phyloP scores from a whole-genome alignment of 2,797 vertebrate species.

The Sarcophilus harrisii region DNA sequence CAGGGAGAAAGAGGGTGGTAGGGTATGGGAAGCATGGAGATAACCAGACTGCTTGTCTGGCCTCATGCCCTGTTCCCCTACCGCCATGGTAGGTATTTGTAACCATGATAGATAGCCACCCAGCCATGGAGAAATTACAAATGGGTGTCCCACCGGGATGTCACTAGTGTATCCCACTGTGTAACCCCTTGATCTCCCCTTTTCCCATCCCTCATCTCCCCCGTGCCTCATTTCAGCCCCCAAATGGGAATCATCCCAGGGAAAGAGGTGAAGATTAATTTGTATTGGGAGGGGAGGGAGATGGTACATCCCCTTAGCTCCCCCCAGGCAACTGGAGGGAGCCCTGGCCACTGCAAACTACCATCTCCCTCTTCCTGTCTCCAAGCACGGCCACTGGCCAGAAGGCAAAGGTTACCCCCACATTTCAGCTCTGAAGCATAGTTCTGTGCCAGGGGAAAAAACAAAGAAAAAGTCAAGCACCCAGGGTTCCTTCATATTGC shows the following conservation, averaged over 20 bases:
- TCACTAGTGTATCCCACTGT: background rate
- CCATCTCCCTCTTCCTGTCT: background rate
- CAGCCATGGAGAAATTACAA: background rate
- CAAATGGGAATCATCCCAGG: background rate
- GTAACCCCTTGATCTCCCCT: background rate
- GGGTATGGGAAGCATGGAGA: background rate
- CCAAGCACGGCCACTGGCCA: background rate
- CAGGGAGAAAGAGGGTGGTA: background rate
- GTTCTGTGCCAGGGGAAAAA: background rate
- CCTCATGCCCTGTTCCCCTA: background rate
- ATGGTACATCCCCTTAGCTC: background rate
- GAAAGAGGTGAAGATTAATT: background rate
- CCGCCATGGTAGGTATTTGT: background rate
- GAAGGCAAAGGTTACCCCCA: background rate
- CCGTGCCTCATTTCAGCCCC: background rate
- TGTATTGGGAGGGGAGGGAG: background rate
- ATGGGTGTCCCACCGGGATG: background rate
- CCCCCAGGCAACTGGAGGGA: background rate
- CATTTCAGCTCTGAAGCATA: background rate
- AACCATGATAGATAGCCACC: background rate
- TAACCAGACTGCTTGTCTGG: background rate
- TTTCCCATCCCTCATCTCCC: background rate
- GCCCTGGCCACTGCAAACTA: background rate
- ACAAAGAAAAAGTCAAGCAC: background rate
- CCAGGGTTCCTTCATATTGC: background rate